Conservation (phyloP, 2,888 invertebrate genomes). For the Mamestra brassicae region DNA sequence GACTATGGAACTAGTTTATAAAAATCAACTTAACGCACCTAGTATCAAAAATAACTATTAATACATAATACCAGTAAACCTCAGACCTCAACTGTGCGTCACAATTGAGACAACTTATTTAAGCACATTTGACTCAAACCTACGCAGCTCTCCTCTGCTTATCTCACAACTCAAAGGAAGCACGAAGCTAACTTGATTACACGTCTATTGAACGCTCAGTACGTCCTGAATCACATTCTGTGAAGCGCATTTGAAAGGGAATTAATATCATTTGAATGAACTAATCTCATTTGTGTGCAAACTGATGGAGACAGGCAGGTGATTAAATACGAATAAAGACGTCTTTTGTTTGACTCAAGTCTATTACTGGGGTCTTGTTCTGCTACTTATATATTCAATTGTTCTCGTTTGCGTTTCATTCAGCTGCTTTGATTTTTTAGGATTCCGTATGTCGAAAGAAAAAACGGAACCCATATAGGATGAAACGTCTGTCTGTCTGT, state of each 20-base stretch:
- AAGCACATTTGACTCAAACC: neutral
- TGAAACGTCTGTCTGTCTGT: neutral
- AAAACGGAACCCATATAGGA: neutral
- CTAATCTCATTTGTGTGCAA: constrained; percentile 54
- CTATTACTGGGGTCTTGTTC: constrained; percentile 39
- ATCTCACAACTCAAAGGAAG: constrained; percentile 24
- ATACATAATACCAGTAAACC: no score
- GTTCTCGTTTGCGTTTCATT: constrained; percentile 26
- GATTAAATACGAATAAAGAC: constrained; percentile 52
- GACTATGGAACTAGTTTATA: no score
- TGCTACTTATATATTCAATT: constrained; percentile 30
- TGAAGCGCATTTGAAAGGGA: constrained; percentile 52
- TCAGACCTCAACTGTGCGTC: neutral
- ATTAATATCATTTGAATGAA: constrained; percentile 59
- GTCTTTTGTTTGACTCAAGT: constrained; percentile 53
- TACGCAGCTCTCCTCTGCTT: constrained; percentile 11
- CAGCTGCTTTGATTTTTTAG: neutral
- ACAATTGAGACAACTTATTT: neutral
- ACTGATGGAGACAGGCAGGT: constrained; percentile 52
- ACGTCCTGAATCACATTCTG: constrained; percentile 29
- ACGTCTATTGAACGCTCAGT: constrained; percentile 40
- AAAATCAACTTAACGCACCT: no score
- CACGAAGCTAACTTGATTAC: constrained; percentile 35
- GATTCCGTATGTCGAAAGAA: neutral
- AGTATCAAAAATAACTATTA: no score